Conservation (phyloP, 2,113 vertebrate genomes). For the human (Homo sapiens) region DNA sequence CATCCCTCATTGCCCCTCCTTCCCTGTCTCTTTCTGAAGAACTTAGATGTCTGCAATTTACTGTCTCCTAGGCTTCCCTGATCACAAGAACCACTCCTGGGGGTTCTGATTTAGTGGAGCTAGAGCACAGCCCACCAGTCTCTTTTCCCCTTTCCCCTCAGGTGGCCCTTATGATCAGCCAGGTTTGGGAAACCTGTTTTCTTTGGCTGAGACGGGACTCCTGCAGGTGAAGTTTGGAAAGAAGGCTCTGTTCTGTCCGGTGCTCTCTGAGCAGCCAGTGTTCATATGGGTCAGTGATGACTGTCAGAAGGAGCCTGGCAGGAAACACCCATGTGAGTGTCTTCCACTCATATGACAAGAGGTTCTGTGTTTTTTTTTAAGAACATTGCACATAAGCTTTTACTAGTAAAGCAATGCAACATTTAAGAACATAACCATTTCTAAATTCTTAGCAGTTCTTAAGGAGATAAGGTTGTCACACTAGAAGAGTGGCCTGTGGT, state of each 20-base stretch:
- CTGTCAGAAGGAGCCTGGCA: neutral
- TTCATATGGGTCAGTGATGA: neutral
- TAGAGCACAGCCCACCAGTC: neutral
- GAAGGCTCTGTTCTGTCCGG: neutral
- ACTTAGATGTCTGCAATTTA: neutral
- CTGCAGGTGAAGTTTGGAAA: neutral
- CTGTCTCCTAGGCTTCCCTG: neutral
- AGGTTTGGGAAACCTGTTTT: constrained; percentile 21
- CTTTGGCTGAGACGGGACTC: neutral
- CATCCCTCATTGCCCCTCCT: neutral
- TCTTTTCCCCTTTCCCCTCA: neutral
- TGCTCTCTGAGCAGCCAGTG: neutral
- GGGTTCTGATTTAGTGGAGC: neutral
- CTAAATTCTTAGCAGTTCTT: neutral
- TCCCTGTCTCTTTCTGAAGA: neutral
- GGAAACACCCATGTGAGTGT: rapidly evolving
- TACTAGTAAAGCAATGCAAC: neutral
- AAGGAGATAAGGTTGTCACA: neutral
- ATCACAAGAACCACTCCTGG: neutral
- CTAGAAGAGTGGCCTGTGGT: neutral
- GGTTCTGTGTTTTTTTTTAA: neutral
- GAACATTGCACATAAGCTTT: neutral
- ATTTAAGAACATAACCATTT: neutral
- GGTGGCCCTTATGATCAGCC: neutral
- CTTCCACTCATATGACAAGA: neutral